Evolutionary conservation across 2,888 invertebrate genomes (phyloP), one percentile per base, ranked within the genome.

Genomic region (Nasonia oneida): DNA sequence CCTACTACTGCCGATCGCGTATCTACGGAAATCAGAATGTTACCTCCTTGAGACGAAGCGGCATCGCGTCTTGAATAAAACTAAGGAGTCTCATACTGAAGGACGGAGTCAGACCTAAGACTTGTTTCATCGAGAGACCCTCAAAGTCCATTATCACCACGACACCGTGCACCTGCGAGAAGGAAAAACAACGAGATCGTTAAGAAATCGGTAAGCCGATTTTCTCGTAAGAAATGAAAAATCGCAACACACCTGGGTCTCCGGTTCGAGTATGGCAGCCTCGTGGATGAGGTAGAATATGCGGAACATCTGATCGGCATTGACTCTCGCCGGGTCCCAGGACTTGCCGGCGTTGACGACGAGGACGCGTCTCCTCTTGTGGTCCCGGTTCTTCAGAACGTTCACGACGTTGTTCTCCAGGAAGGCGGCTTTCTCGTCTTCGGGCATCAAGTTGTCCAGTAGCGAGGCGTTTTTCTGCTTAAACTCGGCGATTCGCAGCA

Each of bases 11-110:
- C 14, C 53, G 18, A 53, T 14, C 53, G 18, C 4, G 18, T 14
- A n/a, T 57, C n/a, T 57, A 57, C 57, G 4, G 6, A 57, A 57
- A 39, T 57, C 29, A 39, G 47, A 73, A 71, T 76, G 39, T 70
- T 86, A 93, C 93, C 94, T 97, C 97, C 93, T 97, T 97, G 89
- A 97, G 94, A 82, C 97, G 95, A 79, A 97, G 93, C 3, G 97
- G 97, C 97, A 97, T 97, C 0, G 97, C 97, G 85, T 97, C 97
- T 93, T 98, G 97, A 89, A 98, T 97, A 93, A 97, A 98, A 14
- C 95, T 95, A 87, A 97, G 94, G 79, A 97, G 95, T 77, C 96
- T 95, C 94, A 96, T 95, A 78, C 97, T 96, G 94, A 97, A 97
- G 12, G 95, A 93, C 0, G 97, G 97, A 0, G 96, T 95, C 78